Evolutionary conservation across 2,113 vertebrate species (phyloP).

Genomic region (Leucopsar rothschildi): DNA sequence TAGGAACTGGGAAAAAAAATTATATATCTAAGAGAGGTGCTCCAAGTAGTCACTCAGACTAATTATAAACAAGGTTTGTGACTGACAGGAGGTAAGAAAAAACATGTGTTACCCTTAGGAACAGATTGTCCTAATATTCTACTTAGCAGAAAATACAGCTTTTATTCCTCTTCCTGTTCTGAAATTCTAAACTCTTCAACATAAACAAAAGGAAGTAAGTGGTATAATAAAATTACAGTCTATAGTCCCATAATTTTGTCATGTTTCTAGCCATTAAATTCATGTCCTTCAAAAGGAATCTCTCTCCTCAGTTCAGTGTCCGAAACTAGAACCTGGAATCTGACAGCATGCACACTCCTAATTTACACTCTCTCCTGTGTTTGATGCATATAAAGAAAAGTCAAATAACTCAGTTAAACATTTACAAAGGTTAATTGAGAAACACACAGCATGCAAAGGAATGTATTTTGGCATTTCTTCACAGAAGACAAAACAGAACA

Average conservation of each 20-base stretch:
- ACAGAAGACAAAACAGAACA: neutral
- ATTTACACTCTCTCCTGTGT: neutral
- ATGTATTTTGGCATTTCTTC: neutral
- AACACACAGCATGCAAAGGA: neutral
- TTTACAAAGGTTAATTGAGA: neutral
- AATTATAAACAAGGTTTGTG: neutral
- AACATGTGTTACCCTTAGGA: neutral
- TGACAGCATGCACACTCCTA: neutral
- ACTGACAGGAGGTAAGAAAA: neutral
- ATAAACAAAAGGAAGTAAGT: neutral
- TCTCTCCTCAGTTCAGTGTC: neutral
- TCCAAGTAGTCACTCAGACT: neutral
- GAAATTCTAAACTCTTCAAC: neutral
- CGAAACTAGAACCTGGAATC: neutral
- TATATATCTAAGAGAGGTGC: neutral
- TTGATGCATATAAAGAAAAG: neutral
- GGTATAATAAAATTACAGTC: neutral
- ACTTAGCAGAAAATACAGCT: rapidly evolving
- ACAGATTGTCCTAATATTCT: neutral
- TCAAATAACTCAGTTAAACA: neutral
- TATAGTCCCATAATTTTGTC: neutral
- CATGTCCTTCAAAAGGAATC: neutral
- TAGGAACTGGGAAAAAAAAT: neutral
- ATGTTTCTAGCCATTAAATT: neutral
- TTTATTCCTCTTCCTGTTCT: neutral